Evolutionary conservation across 1,140 invertebrate genomes (phyloP).

Genomic region (Zaprionus camerounensis): DNA sequence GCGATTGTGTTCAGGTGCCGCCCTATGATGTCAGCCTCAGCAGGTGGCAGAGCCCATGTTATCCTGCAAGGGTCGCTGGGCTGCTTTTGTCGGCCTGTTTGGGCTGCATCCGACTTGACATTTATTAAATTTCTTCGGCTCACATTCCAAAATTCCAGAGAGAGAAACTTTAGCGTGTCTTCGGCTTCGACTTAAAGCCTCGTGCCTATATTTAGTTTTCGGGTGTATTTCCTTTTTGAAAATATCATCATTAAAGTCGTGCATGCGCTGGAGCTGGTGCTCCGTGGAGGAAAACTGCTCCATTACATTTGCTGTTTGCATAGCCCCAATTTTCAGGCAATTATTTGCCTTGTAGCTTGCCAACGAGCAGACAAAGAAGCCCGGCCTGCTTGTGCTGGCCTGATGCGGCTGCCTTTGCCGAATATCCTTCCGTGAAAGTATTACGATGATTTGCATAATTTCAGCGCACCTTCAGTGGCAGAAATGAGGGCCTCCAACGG

Average conservation of each 20-base stretch:
- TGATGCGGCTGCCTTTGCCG: slow-evolving; percentile 14
- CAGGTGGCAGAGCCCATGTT: slow-evolving; percentile 19
- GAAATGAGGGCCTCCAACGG: slow-evolving; percentile 10
- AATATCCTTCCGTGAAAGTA: slow-evolving; percentile 79
- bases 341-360: slow-evolving; percentile 74
- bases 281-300: slow-evolving; percentile 69
- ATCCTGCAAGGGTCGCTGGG: slow-evolving; percentile 1
- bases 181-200: slow-evolving; percentile 9
- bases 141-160: slow-evolving; percentile 12
- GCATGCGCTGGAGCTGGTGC: slow-evolving; percentile 26
- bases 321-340: slow-evolving; percentile 77
- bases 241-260: slow-evolving; percentile 63
- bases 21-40: slow-evolving; percentile 14
- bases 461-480: slow-evolving; percentile 74
- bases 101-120: slow-evolving; percentile 50
- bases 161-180: neutral
- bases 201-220: slow-evolving; percentile 42
- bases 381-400: slow-evolving; percentile 3
- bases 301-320: slow-evolving; percentile 77
- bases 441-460: slow-evolving; percentile 83
- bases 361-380: slow-evolving; percentile 50
- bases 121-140: slow-evolving; percentile 67
- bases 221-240: slow-evolving; percentile 26
- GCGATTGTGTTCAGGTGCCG: slow-evolving; percentile 16
- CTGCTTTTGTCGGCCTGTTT: neutral